These are phyloP conservation scores for Poeciliopsis retropinna DNA, from an alignment of 2,113 vertebrate genomes.

Conservation along the genomic window DNA sequence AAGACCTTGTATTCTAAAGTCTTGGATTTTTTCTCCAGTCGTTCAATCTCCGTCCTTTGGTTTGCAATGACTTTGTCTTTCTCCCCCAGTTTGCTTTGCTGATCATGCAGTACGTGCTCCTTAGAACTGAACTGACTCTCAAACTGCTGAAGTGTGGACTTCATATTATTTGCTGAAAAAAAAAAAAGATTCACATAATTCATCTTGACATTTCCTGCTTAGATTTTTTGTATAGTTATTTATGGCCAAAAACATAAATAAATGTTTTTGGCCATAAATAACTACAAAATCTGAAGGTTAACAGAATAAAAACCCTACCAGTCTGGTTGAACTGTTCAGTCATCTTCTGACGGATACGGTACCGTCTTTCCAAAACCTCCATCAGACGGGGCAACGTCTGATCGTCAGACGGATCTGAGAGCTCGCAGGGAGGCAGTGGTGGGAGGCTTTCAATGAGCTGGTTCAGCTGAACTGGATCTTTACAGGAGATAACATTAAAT, in stretches of 20 bases:
- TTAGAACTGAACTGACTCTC: constrained; percentile 81
- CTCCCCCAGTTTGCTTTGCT: constrained; percentile 84
- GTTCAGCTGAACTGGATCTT: constrained; percentile 70
- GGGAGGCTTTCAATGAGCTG: constrained; percentile 87
- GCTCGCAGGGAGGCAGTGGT: constrained; percentile 84
- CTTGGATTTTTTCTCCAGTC: constrained; percentile 92
- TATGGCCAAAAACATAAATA: background rate
- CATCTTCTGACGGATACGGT: constrained; percentile 82
- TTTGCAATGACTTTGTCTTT: constrained; percentile 86
- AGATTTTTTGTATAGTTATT: background rate
- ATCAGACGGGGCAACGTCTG: constrained; percentile 87
- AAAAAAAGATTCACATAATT: background rate
- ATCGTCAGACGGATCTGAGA: constrained; percentile 88
- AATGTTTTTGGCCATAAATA: no score
- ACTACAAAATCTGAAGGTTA: no score
- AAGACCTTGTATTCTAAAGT: constrained; percentile 94
- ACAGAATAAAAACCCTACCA: constrained; percentile 64
- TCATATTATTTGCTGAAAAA: constrained; percentile 72
- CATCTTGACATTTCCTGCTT: background rate
- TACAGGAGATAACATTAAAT: background rate
- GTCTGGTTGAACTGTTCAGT: constrained; percentile 83
- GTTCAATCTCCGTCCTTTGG: constrained; percentile 87
- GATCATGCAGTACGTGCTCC: constrained; percentile 84
- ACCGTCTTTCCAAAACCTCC: constrained; percentile 87
- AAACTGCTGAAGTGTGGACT: constrained; percentile 86